Conservation (phyloP, 2,888 invertebrate species). For the Rhamphomyia laevipes region DNA sequence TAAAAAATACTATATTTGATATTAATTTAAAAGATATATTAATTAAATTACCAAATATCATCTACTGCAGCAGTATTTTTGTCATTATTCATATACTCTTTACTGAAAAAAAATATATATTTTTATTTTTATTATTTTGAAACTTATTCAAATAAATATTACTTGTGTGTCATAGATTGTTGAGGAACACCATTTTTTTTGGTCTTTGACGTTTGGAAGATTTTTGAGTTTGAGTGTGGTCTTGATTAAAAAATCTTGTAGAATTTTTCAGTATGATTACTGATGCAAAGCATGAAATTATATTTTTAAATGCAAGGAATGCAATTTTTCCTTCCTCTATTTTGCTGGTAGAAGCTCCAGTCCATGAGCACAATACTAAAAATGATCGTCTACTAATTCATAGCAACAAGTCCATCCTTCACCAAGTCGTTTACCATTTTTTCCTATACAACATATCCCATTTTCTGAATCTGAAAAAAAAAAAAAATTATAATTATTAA, state of each 20-base stretch:
- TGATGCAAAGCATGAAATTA: not conserved
- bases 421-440: not conserved
- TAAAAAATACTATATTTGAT: too few species aligned
- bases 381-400: not conserved
- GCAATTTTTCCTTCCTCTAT: not conserved
- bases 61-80: too few species aligned
- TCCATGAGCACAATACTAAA: not conserved
- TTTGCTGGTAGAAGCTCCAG: not conserved
- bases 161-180: too few species aligned
- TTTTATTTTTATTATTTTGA: too few species aligned
- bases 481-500: too few species aligned
- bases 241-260: not conserved
- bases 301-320: not conserved
- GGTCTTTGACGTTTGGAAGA: too few species aligned
- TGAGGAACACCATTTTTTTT: too few species aligned
- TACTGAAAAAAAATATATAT: too few species aligned
- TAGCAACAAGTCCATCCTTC: constrained; percentile 1
- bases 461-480: not conserved
- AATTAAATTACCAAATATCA: too few species aligned
- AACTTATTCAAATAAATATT: too few species aligned
- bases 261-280: not conserved
- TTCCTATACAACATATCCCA: not conserved
- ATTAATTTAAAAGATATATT: too few species aligned
- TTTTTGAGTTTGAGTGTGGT: not conserved
- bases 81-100: too few species aligned